Conservation (phyloP, 1,140 invertebrate species). For the Tyrophagus putrescentiae region DNA sequence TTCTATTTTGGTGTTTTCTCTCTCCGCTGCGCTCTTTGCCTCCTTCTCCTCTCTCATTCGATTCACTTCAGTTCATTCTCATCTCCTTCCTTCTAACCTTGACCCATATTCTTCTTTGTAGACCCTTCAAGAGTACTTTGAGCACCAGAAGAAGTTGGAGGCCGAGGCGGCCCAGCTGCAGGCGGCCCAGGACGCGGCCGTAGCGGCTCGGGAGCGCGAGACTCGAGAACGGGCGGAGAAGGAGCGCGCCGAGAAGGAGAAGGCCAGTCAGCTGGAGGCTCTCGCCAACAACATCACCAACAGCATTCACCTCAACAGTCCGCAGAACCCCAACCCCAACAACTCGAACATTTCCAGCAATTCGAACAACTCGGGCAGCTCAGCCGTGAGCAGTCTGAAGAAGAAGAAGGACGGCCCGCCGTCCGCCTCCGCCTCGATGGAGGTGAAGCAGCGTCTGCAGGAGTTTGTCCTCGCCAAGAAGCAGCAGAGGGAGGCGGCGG, state of each 20-base stretch:
- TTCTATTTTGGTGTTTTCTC: conserved; percentile 12
- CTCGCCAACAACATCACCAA: conserved; percentile 2
- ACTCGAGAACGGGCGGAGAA: conserved; percentile 32
- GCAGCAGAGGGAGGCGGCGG: conserved; percentile 41
- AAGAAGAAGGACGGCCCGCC: conserved; percentile 86
- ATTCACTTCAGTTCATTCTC: conserved; percentile 10
- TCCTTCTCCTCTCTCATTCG: conserved; percentile 18
- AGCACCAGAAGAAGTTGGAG: conserved; percentile 50
- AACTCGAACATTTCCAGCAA: no score
- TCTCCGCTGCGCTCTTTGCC: conserved; percentile 23
- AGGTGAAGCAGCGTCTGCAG: conserved; percentile 85
- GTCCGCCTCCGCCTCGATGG: conserved; percentile 81
- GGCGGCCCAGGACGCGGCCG: background rate
- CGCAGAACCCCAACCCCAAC: conserved; percentile 34
- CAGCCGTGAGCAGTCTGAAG: conserved; percentile 46
- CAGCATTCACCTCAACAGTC: conserved; percentile 70
- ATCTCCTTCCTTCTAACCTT: background rate
- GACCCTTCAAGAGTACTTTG: conserved; percentile 53
- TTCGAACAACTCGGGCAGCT: no score
- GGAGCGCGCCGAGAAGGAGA: conserved; percentile 56
- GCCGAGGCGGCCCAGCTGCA: conserved; percentile 34
- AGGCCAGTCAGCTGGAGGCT: conserved; percentile 29
- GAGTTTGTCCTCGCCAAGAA: conserved; percentile 80
- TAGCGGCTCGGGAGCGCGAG: background rate
- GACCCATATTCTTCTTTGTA: conserved; percentile 18